Evolutionary conservation across 2,888 invertebrate species (phyloP).

Genomic region (Platynereis dumerilii): DNA sequence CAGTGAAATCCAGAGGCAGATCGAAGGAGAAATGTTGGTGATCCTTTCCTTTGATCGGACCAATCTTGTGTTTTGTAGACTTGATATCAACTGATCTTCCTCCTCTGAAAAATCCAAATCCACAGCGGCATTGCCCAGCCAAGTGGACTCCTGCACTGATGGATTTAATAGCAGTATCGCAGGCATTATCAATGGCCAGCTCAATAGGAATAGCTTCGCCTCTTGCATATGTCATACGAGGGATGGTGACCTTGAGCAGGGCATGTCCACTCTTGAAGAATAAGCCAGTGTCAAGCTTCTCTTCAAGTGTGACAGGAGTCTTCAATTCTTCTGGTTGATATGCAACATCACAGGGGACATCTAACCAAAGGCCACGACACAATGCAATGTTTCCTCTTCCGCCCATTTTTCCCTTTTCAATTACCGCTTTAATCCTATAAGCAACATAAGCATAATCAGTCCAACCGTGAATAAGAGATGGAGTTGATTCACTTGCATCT

Average conservation of each 20-base stretch:
- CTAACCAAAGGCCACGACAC: slow-evolving; percentile 2
- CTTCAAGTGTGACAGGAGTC: background rate
- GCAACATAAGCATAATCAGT: slow-evolving; percentile 2
- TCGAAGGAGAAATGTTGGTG: background rate
- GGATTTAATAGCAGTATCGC: slow-evolving; percentile 3
- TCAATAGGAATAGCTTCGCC: slow-evolving; percentile 1
- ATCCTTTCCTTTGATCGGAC: background rate
- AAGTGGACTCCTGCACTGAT: slow-evolving; percentile 1
- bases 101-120: background rate
- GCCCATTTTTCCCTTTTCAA: slow-evolving; percentile 6
- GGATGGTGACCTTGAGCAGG: background rate
- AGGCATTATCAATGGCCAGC: slow-evolving; percentile 12
- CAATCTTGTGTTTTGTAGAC: background rate
- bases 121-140: background rate
- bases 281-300: slow-evolving; percentile 9
- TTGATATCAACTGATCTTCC: background rate
- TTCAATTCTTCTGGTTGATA: background rate
- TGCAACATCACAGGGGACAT: background rate
- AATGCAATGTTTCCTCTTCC: slow-evolving; percentile 6
- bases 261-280: slow-evolving; percentile 2
- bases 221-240: background rate
- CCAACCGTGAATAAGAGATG: background rate
- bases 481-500: background rate
- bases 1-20: slow-evolving; percentile 12
- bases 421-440: slow-evolving; percentile 14